These are phyloP conservation scores for Callyntrura sp. DNA, from an alignment of 2,888 invertebrate species.

Conservation along the genomic window DNA sequence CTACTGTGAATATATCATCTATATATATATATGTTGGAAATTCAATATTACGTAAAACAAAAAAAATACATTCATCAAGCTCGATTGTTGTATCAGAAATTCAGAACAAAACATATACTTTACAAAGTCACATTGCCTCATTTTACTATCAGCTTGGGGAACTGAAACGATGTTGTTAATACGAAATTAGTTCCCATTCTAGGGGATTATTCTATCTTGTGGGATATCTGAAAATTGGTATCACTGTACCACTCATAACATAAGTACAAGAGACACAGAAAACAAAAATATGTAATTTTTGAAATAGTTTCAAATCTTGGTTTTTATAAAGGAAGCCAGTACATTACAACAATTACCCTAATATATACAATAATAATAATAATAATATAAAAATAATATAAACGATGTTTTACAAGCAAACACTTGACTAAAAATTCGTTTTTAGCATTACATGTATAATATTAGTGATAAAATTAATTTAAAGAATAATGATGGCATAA, in stretches of 20 bases:
- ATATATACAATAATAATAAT: no score
- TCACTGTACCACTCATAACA: slow-evolving; percentile 54
- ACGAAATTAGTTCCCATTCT: slow-evolving; percentile 66
- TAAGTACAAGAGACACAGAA: slow-evolving; percentile 36
- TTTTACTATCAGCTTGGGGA: not conserved
- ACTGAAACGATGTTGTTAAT: not conserved
- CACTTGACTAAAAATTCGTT: slow-evolving; percentile 44
- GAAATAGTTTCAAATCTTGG: no score
- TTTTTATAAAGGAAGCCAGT: slow-evolving; percentile 7
- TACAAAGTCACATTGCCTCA: slow-evolving; percentile 6
- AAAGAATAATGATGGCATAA: slow-evolving; percentile 51
- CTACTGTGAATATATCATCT: not conserved
- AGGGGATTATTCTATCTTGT: slow-evolving; percentile 49
- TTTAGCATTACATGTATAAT: slow-evolving; percentile 17
- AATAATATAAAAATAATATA: slow-evolving; percentile 21
- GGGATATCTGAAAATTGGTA: slow-evolving; percentile 67
- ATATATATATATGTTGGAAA: not conserved
- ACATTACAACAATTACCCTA: slow-evolving; percentile 48
- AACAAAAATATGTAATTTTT: not conserved
- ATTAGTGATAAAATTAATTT: slow-evolving; percentile 34
- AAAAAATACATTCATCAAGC: slow-evolving; percentile 35
- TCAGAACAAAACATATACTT: not conserved
- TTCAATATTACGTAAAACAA: slow-evolving; percentile 18
- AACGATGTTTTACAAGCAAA: slow-evolving; percentile 31
- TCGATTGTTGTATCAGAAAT: slow-evolving; percentile 12